These are phyloP conservation scores for Gephyroberyx darwinii DNA, from an alignment of 2,797 vertebrate genomes.

Conservation along the genomic window DNA sequence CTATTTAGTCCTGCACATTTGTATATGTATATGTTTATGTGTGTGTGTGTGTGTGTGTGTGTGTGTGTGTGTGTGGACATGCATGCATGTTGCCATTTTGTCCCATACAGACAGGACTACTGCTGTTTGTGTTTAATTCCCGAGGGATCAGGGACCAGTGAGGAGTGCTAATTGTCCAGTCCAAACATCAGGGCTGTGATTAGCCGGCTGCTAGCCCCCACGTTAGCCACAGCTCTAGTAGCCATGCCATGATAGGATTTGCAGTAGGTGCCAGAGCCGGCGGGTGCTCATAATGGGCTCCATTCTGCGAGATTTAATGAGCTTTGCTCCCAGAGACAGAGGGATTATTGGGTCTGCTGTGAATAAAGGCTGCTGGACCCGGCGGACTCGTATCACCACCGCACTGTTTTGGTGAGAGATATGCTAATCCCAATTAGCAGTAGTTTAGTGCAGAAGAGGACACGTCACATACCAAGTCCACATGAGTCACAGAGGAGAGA, in stretches of 20 bases:
- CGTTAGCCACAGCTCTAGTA: slow-evolving; percentile 59
- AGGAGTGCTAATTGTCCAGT: slow-evolving; percentile 59
- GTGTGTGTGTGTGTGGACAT: slow-evolving; percentile 4
- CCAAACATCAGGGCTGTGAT: slow-evolving; percentile 62
- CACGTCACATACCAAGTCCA: slow-evolving; percentile 66
- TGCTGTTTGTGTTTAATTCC: slow-evolving; percentile 55
- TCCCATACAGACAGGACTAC: slow-evolving; percentile 2
- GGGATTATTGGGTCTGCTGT: slow-evolving; percentile 70
- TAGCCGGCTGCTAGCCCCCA: slow-evolving; percentile 40
- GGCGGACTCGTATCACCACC: slow-evolving; percentile 58
- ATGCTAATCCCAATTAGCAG: slow-evolving; percentile 75
- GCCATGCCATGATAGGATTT: slow-evolving; percentile 76
- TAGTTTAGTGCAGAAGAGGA: slow-evolving; percentile 51
- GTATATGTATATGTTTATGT: background rate
- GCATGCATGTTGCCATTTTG: slow-evolving; percentile 17
- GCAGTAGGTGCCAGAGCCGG: slow-evolving; percentile 68
- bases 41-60: slow-evolving; percentile 11
- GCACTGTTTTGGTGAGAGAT: slow-evolving; percentile 65
- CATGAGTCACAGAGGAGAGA: slow-evolving; percentile 28
- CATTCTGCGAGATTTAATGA: slow-evolving; percentile 76
- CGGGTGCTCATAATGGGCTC: slow-evolving; percentile 71
- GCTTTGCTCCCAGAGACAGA: slow-evolving; percentile 77
- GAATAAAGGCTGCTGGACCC: slow-evolving; percentile 67
- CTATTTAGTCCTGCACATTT: no score
- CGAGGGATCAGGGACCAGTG: slow-evolving; percentile 50